Evolutionary conservation across 1,140 invertebrate genomes (phyloP).

Genomic region (Sitodiplosis mosellana): DNA sequence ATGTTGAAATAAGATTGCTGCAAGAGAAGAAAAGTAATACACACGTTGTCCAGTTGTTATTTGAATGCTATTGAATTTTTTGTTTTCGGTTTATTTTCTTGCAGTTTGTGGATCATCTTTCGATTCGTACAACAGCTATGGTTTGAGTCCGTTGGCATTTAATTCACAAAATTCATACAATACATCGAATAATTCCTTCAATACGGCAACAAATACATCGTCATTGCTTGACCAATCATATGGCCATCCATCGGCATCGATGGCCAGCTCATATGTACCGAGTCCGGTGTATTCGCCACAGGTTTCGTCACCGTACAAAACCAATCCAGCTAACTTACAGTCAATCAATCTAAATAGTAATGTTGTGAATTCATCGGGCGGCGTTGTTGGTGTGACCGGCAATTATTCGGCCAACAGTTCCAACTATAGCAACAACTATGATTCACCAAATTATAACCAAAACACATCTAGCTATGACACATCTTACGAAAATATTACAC

Average conservation of each 20-base stretch:
- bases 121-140: slow-evolving; percentile 4
- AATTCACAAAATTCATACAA: slow-evolving; percentile 4
- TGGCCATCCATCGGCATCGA: neutral
- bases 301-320: slow-evolving; percentile 1
- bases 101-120: slow-evolving; percentile 4
- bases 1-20: slow-evolving; percentile 1
- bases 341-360: neutral
- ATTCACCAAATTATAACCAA: neutral
- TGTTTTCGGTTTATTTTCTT: neutral
- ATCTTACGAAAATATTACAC: neutral
- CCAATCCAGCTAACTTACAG: slow-evolving; percentile 2
- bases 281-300: neutral
- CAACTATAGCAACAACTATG: slow-evolving; percentile 2
- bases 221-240: neutral
- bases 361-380: too few relatives aligned
- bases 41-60: too few relatives aligned
- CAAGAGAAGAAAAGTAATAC: slow-evolving; percentile 6
- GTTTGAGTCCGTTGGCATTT: neutral
- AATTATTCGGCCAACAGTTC: slow-evolving; percentile 3
- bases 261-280: neutral
- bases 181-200: slow-evolving; percentile 3
- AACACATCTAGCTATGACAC: neutral
- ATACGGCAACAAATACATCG: neutral
- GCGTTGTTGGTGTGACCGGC: neutral
- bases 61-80: too few relatives aligned